A percentile compares a stretch with the other conserved stretches of the same genome.
Evolutionary conservation across 2,888 invertebrate genomes (phyloP).

Genomic region (Tenodera sinensis): DNA sequence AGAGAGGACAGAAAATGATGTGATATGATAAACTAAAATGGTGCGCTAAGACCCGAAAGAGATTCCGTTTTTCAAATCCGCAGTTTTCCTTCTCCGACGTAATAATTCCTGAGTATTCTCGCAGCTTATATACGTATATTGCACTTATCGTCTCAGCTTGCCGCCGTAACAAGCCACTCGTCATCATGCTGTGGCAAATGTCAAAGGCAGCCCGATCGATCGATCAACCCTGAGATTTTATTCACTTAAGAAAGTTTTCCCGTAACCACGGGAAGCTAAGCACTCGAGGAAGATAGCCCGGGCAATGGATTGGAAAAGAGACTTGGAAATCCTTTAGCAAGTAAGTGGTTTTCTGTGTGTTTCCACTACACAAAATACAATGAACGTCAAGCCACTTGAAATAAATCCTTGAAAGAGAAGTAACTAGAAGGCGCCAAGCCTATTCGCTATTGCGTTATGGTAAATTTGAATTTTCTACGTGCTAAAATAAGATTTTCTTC

Average conservation of each 20-base stretch:
- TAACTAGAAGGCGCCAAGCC: background rate
- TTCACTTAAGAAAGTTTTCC: background rate
- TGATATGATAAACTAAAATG: no score
- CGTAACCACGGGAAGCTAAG: background rate
- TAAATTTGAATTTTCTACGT: no score
- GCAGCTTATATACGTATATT: no score
- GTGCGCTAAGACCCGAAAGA: no score
- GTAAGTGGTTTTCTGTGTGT: background rate
- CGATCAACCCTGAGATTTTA: background rate
- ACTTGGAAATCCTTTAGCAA: background rate
- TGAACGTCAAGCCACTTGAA: background rate
- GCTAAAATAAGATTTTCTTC: no score
- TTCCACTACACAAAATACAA: background rate
- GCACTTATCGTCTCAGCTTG: background rate
- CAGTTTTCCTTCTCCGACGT: no score
- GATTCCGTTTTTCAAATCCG: no score
- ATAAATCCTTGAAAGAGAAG: background rate
- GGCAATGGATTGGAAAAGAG: background rate
- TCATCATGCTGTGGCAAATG: background rate
- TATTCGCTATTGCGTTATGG: background rate
- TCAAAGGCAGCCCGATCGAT: background rate
- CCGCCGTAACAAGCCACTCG: background rate
- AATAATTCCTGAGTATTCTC: background rate
- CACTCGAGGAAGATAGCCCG: background rate
- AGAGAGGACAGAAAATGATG: no score